Conservation (phyloP, 2,113 vertebrate species). For the Malurus cyaneus region DNA sequence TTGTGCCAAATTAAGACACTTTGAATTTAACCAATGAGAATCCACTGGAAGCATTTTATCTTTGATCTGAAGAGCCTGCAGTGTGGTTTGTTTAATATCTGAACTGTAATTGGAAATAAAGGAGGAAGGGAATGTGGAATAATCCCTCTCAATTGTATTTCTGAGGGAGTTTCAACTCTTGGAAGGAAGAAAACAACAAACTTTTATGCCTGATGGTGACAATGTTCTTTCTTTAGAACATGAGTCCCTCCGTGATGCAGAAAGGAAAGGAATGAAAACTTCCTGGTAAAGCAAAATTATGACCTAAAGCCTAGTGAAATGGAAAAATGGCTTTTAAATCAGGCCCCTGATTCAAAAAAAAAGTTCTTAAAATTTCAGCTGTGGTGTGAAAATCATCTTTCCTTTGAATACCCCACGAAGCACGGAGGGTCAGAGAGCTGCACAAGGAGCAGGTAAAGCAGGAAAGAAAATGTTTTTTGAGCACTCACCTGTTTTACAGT, state of each 20-base stretch:
- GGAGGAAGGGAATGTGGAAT: background rate
- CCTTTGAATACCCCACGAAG: background rate
- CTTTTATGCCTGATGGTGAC: background rate
- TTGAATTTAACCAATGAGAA: background rate
- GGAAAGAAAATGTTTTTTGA: slow-evolving; percentile 21
- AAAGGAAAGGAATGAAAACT: background rate
- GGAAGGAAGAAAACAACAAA: background rate
- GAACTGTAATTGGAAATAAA: background rate
- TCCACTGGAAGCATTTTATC: background rate
- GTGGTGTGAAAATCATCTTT: background rate
- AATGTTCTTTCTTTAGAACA: background rate
- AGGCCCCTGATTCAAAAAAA: background rate
- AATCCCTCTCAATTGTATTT: background rate
- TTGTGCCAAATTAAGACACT: background rate
- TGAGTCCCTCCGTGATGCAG: background rate
- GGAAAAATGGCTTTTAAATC: background rate
- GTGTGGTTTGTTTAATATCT: background rate
- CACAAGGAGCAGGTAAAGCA: background rate
- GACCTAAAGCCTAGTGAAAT: background rate
- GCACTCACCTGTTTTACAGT: slow-evolving; percentile 7
- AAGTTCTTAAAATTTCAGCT: background rate
- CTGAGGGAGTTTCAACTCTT: background rate
- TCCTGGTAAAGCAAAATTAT: background rate
- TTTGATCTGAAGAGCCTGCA: background rate
- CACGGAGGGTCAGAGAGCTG: background rate